phyloP scores from a whole-genome alignment of 2,797 vertebrate species.

The Cossypha caffra region DNA sequence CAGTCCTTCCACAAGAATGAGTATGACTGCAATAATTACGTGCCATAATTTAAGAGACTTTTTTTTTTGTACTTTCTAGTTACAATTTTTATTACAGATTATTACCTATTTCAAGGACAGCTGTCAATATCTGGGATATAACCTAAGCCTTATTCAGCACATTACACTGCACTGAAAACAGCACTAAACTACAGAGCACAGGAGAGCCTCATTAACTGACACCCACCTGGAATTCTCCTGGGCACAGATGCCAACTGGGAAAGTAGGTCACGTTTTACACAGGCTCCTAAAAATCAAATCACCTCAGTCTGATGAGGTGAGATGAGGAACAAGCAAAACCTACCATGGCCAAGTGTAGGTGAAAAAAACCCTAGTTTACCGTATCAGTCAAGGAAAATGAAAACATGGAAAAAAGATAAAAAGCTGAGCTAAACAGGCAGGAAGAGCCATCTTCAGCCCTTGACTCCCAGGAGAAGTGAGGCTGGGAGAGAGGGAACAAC shows the following conservation, averaged over 20 bases:
- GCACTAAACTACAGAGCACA: background rate
- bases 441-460: background rate
- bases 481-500: background rate
- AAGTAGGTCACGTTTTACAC: conserved; percentile 40
- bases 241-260: conserved; percentile 1
- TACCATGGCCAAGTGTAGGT: background rate
- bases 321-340: background rate
- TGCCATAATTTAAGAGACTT: background rate
- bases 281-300: conserved; percentile 25
- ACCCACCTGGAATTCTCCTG: background rate
- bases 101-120: background rate
- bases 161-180: background rate
- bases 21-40: background rate
- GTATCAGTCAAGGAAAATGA: background rate
- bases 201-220: conserved; percentile 4
- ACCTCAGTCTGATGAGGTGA: background rate
- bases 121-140: background rate
- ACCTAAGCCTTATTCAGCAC: background rate
- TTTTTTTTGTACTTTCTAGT: background rate
- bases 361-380: background rate
- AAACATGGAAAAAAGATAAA: background rate
- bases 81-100: background rate
- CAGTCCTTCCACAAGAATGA: background rate
- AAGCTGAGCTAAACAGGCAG: background rate
- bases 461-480: background rate